phyloP scores from a whole-genome alignment of 1,140 invertebrate species.

The Drosophila cardini region DNA sequence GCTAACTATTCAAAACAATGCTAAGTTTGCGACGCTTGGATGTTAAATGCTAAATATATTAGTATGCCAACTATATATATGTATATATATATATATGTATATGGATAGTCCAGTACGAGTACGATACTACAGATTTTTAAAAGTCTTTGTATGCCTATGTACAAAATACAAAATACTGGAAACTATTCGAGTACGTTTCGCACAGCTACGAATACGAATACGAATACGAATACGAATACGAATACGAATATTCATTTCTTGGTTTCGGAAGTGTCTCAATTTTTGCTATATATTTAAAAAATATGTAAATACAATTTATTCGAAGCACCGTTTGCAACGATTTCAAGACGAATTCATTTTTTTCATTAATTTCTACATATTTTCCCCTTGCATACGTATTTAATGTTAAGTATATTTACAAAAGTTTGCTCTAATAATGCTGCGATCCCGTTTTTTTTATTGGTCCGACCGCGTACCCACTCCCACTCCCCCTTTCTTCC shows the following conservation, averaged over 20 bases:
- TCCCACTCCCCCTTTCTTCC: not conserved
- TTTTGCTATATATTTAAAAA: conserved; percentile 23
- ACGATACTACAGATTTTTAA: conserved; percentile 42
- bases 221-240: not conserved
- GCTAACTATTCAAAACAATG: conserved; percentile 64
- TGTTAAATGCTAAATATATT: conserved; percentile 61
- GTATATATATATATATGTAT: conserved; percentile 35
- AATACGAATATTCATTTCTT: conserved; percentile 1
- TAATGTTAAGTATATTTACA: conserved; percentile 18
- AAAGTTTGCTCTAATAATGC: conserved; percentile 30
- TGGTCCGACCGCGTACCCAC: conserved; percentile 19
- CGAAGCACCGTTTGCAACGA: conserved; percentile 59
- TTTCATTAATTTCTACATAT: not conserved
- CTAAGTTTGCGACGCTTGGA: conserved; percentile 49
- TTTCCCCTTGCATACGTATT: conserved; percentile 7
- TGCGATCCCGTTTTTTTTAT: conserved; percentile 26
- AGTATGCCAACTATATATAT: conserved; percentile 47
- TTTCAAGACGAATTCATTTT: conserved; percentile 33
- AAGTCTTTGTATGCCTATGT: conserved; percentile 68
- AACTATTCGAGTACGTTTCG: conserved; percentile 12
- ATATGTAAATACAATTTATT: conserved; percentile 62
- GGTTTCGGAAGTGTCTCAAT: conserved; percentile 26
- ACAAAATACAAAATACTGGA: conserved; percentile 36
- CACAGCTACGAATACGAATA: conserved; percentile 3
- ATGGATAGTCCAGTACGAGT: conserved; percentile 29